These are phyloP conservation scores for Sandelia bainsii DNA, from an alignment of 2,797 vertebrate species.

Conservation along the genomic window DNA sequence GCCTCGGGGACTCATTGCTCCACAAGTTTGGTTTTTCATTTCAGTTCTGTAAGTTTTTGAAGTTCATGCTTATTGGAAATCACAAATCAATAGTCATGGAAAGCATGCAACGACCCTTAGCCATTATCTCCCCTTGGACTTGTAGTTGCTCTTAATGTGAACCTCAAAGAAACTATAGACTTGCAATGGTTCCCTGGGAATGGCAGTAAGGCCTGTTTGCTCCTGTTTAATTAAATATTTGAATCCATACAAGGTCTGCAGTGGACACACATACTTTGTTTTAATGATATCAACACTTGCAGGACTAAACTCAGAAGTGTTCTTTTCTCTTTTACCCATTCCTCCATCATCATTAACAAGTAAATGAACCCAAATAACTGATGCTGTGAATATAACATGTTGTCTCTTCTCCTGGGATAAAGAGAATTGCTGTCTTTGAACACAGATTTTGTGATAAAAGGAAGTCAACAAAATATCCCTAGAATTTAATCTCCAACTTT, in stretches of 20 bases:
- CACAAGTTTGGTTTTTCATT: conserved; percentile 50
- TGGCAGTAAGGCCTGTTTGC: conserved; percentile 13
- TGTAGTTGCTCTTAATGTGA: conserved; percentile 29
- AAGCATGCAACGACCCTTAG: conserved; percentile 27
- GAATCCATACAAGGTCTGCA: conserved; percentile 33
- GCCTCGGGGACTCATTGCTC: conserved; percentile 49
- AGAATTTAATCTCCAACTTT: conserved; percentile 28
- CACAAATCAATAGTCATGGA: conserved; percentile 64
- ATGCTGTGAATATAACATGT: conserved; percentile 40
- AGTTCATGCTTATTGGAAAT: conserved; percentile 64
- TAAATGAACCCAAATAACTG: conserved; percentile 31
- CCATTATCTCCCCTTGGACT: conserved; percentile 51
- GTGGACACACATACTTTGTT: conserved; percentile 38
- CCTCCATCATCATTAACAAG: conserved; percentile 28
- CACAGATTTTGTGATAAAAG: conserved; percentile 22
- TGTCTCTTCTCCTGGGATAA: conserved; percentile 28
- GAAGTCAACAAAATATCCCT: conserved; percentile 15
- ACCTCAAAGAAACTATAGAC: conserved; percentile 35
- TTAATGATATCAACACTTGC: conserved; percentile 38
- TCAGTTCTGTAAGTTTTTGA: conserved; percentile 40
- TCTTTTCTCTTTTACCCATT: conserved; percentile 12
- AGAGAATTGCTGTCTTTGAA: conserved; percentile 31
- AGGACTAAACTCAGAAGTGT: conserved; percentile 24
- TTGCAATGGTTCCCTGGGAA: conserved; percentile 47
- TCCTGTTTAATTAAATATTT: conserved; percentile 52